Evolutionary conservation across 2,113 vertebrate genomes (phyloP).

Genomic region (Coregonus clupeaformis): DNA sequence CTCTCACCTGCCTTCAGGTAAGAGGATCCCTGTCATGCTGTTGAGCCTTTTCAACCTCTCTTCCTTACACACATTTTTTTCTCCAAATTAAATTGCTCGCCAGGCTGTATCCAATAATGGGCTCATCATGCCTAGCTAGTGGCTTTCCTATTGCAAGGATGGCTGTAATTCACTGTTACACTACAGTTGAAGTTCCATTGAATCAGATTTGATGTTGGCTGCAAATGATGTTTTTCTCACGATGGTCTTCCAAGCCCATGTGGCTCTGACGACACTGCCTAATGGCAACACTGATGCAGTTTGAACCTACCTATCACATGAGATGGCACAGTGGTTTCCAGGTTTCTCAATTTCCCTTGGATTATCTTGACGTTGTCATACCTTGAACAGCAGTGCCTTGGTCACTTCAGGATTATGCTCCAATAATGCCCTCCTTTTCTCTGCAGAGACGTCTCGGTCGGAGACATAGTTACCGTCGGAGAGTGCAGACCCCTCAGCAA

Average conservation of each 20-base stretch:
- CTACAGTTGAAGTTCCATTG: background rate
- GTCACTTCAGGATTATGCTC: background rate
- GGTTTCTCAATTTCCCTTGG: background rate
- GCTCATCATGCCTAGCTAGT: too few relatives aligned
- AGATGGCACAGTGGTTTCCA: too few relatives aligned
- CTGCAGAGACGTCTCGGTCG: constrained; percentile 86
- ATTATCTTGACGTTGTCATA: background rate
- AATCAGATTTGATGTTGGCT: constrained; percentile 4
- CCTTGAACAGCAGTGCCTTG: background rate
- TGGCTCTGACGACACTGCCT: constrained; percentile 77
- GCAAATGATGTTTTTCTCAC: constrained; percentile 85
- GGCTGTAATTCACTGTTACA: too few relatives aligned
- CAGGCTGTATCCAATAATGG: too few relatives aligned
- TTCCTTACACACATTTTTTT: background rate
- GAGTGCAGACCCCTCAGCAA: constrained; percentile 95
- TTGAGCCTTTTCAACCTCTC: background rate
- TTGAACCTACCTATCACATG: background rate
- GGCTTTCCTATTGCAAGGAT: too few relatives aligned
- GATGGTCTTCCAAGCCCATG: constrained; percentile 84
- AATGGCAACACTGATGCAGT: constrained; percentile 80
- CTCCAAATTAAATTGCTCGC: too few relatives aligned
- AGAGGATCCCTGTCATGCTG: background rate
- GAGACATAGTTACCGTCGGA: constrained; percentile 88
- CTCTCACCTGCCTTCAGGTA: constrained; percentile 96
- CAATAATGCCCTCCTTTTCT: background rate